A percentile compares a stretch with the other conserved stretches of the same genome.
phyloP scores from a whole-genome alignment of 2,797 vertebrate genomes.

The Myiothlypis chrysogaster region DNA sequence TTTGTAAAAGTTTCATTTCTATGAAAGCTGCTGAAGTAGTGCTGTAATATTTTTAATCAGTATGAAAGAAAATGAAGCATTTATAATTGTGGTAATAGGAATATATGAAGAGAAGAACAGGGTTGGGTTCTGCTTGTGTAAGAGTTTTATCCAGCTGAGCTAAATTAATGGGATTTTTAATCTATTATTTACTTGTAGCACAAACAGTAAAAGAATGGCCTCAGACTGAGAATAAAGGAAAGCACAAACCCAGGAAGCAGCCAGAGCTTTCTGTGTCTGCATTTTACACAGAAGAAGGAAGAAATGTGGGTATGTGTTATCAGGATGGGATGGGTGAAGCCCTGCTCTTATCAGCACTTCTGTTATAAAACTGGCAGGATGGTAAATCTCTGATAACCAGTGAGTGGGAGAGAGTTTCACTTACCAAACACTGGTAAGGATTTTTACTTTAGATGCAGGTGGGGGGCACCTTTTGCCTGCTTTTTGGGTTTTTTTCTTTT shows the following conservation, averaged over 20 bases:
- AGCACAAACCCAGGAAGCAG: slow-evolving; percentile 36
- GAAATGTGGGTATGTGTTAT: slow-evolving; percentile 66
- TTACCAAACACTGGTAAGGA: not conserved
- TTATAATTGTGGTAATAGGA: not conserved
- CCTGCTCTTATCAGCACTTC: not conserved
- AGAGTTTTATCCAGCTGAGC: not conserved
- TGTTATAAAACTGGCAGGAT: not conserved
- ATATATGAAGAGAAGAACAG: not conserved
- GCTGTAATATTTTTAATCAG: not conserved
- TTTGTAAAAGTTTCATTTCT: not conserved
- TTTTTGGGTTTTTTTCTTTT: not conserved
- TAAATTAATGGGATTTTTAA: not conserved
- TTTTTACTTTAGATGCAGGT: not conserved
- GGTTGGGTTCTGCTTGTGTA: not conserved
- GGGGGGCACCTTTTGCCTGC: not conserved
- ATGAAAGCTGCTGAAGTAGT: not conserved
- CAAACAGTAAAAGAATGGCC: slow-evolving; percentile 34
- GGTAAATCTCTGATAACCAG: not conserved
- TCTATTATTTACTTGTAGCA: slow-evolving; percentile 36
- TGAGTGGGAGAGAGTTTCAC: not conserved
- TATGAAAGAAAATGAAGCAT: not conserved
- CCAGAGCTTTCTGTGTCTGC: slow-evolving; percentile 44
- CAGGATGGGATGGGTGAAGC: not conserved
- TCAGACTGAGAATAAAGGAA: not conserved
- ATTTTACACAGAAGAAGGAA: slow-evolving; percentile 74